Evolutionary conservation across 2,888 invertebrate species (phyloP).

Genomic region (Nudaria mundana): DNA sequence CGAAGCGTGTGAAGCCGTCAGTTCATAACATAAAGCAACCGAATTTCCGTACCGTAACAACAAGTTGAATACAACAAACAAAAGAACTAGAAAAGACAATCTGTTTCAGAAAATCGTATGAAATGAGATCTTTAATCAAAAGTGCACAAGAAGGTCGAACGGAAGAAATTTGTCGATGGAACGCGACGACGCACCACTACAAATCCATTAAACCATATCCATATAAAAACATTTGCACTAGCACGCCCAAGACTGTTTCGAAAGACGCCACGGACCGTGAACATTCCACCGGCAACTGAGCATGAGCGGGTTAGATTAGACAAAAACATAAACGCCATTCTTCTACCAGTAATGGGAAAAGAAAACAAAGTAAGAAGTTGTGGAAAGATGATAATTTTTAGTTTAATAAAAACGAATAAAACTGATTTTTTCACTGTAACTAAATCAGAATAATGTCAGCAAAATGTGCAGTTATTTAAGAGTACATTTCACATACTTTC

Average conservation of each 20-base stretch:
- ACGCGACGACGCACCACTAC: conserved; percentile 46
- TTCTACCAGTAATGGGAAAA: conserved; percentile 52
- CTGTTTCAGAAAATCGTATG: no score
- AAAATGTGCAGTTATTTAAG: not conserved
- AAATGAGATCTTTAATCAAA: no score
- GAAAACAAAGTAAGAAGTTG: conserved; percentile 17
- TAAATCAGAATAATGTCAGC: not conserved
- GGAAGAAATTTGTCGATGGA: conserved; percentile 38
- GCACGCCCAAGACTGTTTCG: conserved; percentile 74
- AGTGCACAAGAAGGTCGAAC: conserved; percentile 27
- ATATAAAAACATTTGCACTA: conserved; percentile 77
- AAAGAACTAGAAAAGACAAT: no score
- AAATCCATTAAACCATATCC: conserved; percentile 60
- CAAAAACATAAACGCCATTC: conserved; percentile 64
- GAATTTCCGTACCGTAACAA: no score
- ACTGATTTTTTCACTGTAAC: not conserved
- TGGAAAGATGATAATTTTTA: not conserved
- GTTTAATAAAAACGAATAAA: not conserved
- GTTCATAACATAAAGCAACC: no score
- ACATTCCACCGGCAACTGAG: conserved; percentile 71
- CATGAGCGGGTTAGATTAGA: conserved; percentile 61
- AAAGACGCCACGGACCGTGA: conserved; percentile 74
- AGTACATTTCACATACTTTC: not conserved
- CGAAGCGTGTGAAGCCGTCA: no score
- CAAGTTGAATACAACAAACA: no score